Base-by-base conservation (phyloP, 2,797 vertebrate genomes). In the Gallinago solitaria region DNA sequence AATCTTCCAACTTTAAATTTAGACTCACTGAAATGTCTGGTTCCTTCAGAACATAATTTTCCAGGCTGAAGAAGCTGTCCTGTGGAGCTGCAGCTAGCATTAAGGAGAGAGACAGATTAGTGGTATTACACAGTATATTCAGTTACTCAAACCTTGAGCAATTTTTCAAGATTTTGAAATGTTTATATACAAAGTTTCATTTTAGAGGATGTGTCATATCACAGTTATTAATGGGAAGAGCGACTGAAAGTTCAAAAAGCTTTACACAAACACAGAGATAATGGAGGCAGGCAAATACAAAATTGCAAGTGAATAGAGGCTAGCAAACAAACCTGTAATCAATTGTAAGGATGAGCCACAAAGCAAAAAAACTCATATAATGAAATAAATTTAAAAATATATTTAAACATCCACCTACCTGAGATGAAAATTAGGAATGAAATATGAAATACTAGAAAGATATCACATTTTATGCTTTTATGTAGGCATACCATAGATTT, bases 1-100 rank as follows among this genome's bases (percentile, higher is more conserved):
- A 96, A 97, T 96, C 95, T 95, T 96, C 73, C 80, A 85, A 94
- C 89, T 97, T 97, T 91, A 96, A 96, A 97, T 96, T 97, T 97
- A 93, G 67, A 93, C 79, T 93, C n/a, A 64, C 91, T 96, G 91
- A 96, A 96, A 97, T 96, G 37, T 95, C 87, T 96, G 43, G 33
- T 96, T 63, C 64, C 81, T 63, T 96, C 92, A 97, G 95, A 97
- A 96, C 91, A 73, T 84, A 86, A 96, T 97, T 97, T 97, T 95
- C 64, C 76, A 94, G 50, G 71, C 94, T 96, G 82, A 91, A 95
- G 83, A 95, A 94, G 71, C 79, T 96, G 75, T 94, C 69, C 88
- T 85, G 35, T 43, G 76, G 89, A 94, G 39, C 69, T 89, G n/a
- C 76, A 78, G 59, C 53, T 48, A 73, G 23, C 27, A 95, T 94